These are phyloP conservation scores for Columba janthina DNA, from an alignment of 2,113 vertebrate species.

Conservation along the genomic window DNA sequence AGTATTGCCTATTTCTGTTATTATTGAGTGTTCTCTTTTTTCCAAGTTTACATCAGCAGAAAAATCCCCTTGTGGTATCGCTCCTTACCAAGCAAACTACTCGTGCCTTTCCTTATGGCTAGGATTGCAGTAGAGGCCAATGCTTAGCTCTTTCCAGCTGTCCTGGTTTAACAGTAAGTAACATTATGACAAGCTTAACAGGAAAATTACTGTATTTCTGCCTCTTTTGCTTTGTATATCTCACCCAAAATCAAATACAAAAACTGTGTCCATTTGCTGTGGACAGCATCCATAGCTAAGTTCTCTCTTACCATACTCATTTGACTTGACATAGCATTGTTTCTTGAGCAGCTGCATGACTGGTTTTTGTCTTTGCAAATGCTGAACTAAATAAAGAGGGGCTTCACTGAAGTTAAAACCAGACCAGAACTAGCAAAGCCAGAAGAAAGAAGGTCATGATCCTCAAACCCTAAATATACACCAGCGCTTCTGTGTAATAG, in stretches of 20 bases:
- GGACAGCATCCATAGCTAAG: background rate
- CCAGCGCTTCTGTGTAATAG: background rate
- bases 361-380: background rate
- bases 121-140: background rate
- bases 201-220: background rate
- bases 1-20: background rate
- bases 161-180: constrained; percentile 2
- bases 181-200: background rate
- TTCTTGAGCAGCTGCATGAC: background rate
- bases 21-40: constrained; percentile 30
- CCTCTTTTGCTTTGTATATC: background rate
- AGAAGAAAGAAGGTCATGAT: background rate
- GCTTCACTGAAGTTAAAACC: background rate
- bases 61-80: constrained; percentile 47
- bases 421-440: background rate
- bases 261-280: background rate
- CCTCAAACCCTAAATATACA: background rate
- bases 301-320: background rate
- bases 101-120: constrained; percentile 16
- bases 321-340: background rate
- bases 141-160: background rate
- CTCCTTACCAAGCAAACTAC: constrained; percentile 21
- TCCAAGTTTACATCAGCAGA: constrained; percentile 37
- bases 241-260: constrained; percentile 13
- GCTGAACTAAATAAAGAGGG: background rate